Percentiles rank a stretch among this genome's conserved stretches.
Evolutionary conservation across 2,113 vertebrate species (phyloP).

Genomic region (Callocephalon fimbriatum): DNA sequence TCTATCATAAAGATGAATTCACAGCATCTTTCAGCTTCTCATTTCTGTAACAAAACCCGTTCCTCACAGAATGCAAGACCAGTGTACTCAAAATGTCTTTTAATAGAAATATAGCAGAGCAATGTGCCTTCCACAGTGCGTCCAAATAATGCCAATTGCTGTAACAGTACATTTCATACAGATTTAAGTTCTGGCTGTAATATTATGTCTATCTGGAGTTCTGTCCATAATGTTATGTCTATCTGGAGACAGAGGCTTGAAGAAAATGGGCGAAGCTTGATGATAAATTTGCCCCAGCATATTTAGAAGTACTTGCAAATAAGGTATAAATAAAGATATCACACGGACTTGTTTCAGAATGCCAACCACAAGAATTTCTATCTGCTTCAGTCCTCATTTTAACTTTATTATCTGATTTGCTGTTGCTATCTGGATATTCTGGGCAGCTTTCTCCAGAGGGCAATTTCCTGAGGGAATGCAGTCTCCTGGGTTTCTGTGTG

Average conservation of each 20-base stretch:
- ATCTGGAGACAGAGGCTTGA: background rate
- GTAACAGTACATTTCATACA: background rate
- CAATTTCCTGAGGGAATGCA: background rate
- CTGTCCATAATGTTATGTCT: background rate
- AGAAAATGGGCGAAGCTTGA: background rate
- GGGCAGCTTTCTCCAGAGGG: background rate
- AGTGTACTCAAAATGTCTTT: background rate
- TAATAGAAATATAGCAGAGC: background rate
- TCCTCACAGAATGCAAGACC: background rate
- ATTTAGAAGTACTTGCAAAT: background rate
- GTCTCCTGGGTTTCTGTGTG: background rate
- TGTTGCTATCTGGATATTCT: background rate
- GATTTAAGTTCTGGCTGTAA: background rate
- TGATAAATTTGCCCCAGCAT: background rate
- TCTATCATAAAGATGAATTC: background rate
- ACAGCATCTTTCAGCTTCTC: background rate
- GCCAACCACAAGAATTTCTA: background rate
- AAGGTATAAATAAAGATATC: background rate
- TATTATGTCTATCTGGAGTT: background rate
- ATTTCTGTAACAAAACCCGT: conserved; percentile 10
- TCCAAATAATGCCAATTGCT: background rate
- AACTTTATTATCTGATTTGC: background rate
- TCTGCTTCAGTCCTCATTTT: background rate
- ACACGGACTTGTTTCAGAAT: background rate
- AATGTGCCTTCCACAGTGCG: background rate